Conservation (phyloP, 2,888 invertebrate genomes). For the Muschampia plurimacula region DNA sequence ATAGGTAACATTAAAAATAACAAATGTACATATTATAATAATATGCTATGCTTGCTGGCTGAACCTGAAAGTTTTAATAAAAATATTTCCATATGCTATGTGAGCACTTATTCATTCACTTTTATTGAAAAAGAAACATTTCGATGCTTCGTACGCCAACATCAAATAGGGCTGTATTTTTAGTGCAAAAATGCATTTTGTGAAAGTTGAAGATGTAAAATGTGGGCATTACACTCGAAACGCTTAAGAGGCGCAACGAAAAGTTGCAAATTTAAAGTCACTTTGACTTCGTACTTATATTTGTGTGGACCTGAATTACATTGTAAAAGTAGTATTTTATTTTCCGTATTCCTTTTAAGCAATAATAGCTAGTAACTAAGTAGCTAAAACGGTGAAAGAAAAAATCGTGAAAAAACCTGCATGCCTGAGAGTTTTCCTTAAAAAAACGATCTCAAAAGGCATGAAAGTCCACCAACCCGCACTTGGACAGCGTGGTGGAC, state of each 20-base stretch:
- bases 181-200: conserved; percentile 42
- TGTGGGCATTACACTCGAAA: conserved; percentile 26
- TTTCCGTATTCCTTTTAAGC: no score
- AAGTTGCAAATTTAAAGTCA: conserved; percentile 25
- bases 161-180: conserved; percentile 44
- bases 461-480: no score
- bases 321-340: no score
- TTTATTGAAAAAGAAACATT: conserved; percentile 36
- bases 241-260: not conserved
- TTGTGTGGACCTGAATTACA: not conserved
- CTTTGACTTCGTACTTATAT: not conserved
- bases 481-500: no score
- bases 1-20: not conserved
- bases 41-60: conserved; percentile 7
- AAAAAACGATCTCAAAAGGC: no score
- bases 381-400: no score
- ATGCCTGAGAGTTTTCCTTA: no score
- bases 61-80: conserved; percentile 18
- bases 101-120: conserved; percentile 20
- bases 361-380: no score
- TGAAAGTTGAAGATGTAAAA: conserved; percentile 39
- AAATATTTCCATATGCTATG: conserved; percentile 16
- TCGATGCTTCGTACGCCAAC: conserved; percentile 19
- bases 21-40: not conserved
- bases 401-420: no score